Conservation (phyloP, 37 sponge, comb jelly and placozoan genomes). For the Eunapius fragilis region DNA sequence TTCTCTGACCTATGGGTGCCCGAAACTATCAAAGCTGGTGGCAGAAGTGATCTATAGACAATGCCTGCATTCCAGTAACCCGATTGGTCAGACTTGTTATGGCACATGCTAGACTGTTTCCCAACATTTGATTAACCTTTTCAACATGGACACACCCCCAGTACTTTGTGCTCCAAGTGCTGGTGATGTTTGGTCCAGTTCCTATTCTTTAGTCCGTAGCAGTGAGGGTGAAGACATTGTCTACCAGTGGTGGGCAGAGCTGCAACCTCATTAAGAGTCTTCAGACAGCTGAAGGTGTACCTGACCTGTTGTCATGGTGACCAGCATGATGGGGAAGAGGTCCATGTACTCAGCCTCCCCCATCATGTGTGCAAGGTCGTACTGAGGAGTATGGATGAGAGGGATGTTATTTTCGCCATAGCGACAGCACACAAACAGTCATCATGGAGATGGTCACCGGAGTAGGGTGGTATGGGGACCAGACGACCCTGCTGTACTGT, state of each 20-base stretch:
- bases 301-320: conserved; percentile 14
- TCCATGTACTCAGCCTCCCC: conserved; percentile 31
- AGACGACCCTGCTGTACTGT: too few species aligned
- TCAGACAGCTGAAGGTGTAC: conserved; percentile 3
- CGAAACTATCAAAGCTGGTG: conserved; percentile 18
- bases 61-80: conserved; percentile 3
- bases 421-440: conserved; percentile 23
- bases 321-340: background rate
- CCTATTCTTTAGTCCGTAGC: conserved; percentile 28
- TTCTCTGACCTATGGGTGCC: conserved; percentile 26
- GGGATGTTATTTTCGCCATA: conserved; percentile 21
- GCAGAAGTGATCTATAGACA: conserved; percentile 7
- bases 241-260: background rate
- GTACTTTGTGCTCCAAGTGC: conserved; percentile 14
- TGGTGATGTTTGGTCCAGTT: conserved; percentile 26
- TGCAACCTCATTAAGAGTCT: background rate
- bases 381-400: background rate
- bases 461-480: too few species aligned
- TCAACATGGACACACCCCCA: conserved; percentile 24
- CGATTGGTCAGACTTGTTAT: too few species aligned
- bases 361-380: conserved; percentile 14
- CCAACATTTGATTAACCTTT: too few species aligned
- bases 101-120: too few species aligned
- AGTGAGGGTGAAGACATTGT: conserved; percentile 8
- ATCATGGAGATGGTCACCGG: too few species aligned